These are phyloP conservation scores for Spilogale gracilis DNA, from an alignment of 2,113 vertebrate genomes.

Conservation along the genomic window DNA sequence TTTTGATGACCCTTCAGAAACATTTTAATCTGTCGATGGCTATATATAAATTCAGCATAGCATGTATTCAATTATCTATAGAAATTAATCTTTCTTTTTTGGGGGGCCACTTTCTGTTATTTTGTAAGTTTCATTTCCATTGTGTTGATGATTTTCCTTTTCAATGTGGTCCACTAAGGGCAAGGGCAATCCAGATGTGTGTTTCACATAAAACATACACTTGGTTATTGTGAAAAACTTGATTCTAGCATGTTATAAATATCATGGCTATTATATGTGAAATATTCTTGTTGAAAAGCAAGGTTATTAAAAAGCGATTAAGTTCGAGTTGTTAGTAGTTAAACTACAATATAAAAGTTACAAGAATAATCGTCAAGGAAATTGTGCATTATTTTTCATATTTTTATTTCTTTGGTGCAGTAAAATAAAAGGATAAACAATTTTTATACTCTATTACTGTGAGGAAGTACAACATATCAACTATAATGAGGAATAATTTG, in stretches of 20 bases:
- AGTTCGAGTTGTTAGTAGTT: conserved; percentile 71
- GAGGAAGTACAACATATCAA: background rate
- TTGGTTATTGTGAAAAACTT: background rate
- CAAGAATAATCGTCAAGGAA: conserved; percentile 55
- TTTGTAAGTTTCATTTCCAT: background rate
- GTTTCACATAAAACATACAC: background rate
- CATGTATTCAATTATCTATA: background rate
- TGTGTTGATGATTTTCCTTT: background rate
- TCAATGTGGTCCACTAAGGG: background rate
- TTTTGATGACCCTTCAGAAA: background rate
- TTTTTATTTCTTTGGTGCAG: conserved; percentile 61
- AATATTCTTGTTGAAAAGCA: conserved; percentile 62
- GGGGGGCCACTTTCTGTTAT: background rate
- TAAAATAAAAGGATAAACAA: conserved; percentile 52
- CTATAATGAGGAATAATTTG: conserved; percentile 55
- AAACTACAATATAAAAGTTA: conserved; percentile 51
- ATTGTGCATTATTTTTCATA: conserved; percentile 31
- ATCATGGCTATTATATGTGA: conserved; percentile 43
- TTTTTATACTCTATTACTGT: background rate
- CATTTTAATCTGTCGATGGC: background rate
- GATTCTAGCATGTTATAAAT: background rate
- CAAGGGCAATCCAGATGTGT: background rate
- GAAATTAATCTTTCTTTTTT: background rate
- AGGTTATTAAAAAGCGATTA: conserved; percentile 72
- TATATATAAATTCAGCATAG: background rate